A percentile compares a stretch with the other conserved stretches of the same genome.
Conservation (phyloP, 2,113 vertebrate species). For the Limanda limanda region DNA sequence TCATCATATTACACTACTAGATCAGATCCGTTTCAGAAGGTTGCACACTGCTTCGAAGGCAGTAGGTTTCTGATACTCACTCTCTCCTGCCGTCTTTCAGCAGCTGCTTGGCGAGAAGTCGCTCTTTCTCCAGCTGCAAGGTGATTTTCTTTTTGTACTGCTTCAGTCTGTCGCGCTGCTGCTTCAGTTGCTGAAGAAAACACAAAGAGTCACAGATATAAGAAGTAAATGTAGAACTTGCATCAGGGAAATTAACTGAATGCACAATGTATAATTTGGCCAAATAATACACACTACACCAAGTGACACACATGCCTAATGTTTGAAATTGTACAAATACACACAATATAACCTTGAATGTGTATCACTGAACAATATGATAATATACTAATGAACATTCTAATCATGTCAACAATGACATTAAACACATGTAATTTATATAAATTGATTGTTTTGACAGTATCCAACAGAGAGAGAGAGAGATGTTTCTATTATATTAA, state of each 20-base stretch:
- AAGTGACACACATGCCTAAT: neutral
- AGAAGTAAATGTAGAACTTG: neutral
- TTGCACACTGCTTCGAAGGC: neutral
- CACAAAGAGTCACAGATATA: neutral
- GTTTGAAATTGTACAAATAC: neutral
- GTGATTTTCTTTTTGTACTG: slow-evolving; percentile 90
- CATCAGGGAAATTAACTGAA: neutral
- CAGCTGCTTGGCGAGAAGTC: slow-evolving; percentile 87
- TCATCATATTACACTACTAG: neutral
- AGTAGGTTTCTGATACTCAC: slow-evolving; percentile 42
- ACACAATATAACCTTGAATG: neutral
- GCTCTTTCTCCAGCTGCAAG: slow-evolving; percentile 86
- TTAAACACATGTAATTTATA: too few species aligned
- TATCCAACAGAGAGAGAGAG: too few species aligned
- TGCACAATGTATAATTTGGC: neutral
- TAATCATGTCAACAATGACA: too few species aligned
- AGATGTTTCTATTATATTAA: neutral
- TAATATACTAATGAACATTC: too few species aligned
- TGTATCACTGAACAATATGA: too few species aligned
- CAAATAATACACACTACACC: too few species aligned
- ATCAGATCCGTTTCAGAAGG: neutral
- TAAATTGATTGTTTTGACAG: too few species aligned
- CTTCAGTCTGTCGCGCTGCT: slow-evolving; percentile 93
- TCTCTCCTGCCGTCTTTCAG: slow-evolving; percentile 90
- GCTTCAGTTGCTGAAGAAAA: slow-evolving; percentile 90